Percentiles rank a stretch among this genome's conserved stretches.
These are phyloP conservation scores for Oxycera nigricornis DNA, from an alignment of 2,888 invertebrate genomes.

Conservation along the genomic window DNA sequence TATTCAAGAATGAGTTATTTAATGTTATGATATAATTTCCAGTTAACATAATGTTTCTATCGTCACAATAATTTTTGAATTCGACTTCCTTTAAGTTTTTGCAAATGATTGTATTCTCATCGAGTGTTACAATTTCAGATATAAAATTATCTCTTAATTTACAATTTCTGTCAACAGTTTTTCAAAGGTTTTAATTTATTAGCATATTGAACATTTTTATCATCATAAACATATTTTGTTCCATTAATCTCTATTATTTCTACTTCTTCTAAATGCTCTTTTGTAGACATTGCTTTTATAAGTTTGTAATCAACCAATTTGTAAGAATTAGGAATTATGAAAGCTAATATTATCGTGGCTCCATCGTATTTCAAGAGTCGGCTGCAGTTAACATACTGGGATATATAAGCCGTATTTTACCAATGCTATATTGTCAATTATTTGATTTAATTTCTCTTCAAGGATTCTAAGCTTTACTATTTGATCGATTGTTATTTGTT, in stretches of 20 bases:
- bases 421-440: constrained; percentile 21
- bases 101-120: too few species aligned
- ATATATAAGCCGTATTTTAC: constrained; percentile 35
- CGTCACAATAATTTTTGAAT: not conserved
- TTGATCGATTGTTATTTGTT: not conserved
- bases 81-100: constrained; percentile 24
- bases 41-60: not conserved
- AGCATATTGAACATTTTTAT: constrained; percentile 4
- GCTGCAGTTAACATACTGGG: too few species aligned
- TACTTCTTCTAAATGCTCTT: too few species aligned
- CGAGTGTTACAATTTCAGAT: too few species aligned
- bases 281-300: too few species aligned
- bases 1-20: too few species aligned
- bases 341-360: too few species aligned
- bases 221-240: too few species aligned
- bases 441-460: constrained; percentile 34
- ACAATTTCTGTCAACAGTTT: constrained; percentile 14
- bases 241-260: too few species aligned
- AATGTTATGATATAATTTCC: constrained; percentile 22
- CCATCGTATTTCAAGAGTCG: too few species aligned
- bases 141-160: not conserved
- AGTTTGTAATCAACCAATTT: too few species aligned
- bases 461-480: not conserved
- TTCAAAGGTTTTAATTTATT: constrained; percentile 11
- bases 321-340: constrained; percentile 29